A percentile compares a stretch with the other conserved stretches of the same genome.
These are phyloP conservation scores for Eubucco bourcierii DNA, from an alignment of 2,113 vertebrate species.

Conservation along the genomic window DNA sequence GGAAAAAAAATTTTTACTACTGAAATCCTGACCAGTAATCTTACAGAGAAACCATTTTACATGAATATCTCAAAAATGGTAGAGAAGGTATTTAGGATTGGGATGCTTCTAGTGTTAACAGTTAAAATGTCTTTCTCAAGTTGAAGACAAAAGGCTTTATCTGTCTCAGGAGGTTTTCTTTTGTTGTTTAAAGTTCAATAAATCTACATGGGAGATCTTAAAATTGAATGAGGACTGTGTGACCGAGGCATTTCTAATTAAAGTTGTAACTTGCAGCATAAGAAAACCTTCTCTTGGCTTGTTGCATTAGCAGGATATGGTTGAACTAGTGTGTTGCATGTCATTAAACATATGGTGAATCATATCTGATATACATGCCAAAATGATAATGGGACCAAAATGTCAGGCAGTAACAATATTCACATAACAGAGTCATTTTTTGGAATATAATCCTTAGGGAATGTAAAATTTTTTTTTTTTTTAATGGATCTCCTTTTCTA, in stretches of 20 bases:
- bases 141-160: neutral
- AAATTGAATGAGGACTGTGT: neutral
- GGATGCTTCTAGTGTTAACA: neutral
- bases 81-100: neutral
- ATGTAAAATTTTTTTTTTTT: neutral
- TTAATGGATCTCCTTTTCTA: neutral
- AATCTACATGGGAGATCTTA: neutral
- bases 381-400: conserved; percentile 46
- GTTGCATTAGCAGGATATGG: neutral
- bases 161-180: neutral
- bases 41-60: neutral
- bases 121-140: neutral
- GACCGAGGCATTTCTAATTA: conserved; percentile 20
- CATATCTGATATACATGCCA: neutral
- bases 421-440: conserved; percentile 14
- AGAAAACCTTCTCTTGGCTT: conserved; percentile 11
- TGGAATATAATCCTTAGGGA: conserved; percentile 24
- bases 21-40: neutral
- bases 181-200: conserved; percentile 8
- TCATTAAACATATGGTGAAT: conserved; percentile 32
- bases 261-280: conserved; percentile 7
- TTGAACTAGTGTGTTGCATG: neutral
- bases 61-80: neutral
- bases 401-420: neutral
- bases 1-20: neutral